A percentile compares a stretch with the other conserved stretches of the same genome.
These are phyloP conservation scores for Scaptomyza polygonia DNA, from an alignment of 2,888 invertebrate genomes.

Conservation along the genomic window DNA sequence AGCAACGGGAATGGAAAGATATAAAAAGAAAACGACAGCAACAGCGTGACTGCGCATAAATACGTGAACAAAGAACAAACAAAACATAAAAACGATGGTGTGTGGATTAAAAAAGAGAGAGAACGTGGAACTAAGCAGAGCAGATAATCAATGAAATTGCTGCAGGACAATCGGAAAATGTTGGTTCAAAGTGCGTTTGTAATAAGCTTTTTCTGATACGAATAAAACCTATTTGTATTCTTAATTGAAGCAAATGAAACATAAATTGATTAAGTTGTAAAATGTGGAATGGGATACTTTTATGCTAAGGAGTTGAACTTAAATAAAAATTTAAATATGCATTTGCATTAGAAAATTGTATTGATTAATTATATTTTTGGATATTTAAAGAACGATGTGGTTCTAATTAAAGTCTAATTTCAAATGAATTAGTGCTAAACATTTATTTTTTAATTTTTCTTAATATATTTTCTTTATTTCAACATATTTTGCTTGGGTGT, in stretches of 20 bases:
- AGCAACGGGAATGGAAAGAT: constrained; percentile 1
- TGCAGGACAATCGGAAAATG: constrained; percentile 29
- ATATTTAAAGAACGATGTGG: too few species aligned
- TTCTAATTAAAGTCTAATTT: too few species aligned
- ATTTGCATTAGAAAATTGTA: too few species aligned
- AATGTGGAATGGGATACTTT: neutral
- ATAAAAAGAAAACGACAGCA: constrained; percentile 51
- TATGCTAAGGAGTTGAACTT: too few species aligned
- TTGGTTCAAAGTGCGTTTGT: constrained; percentile 16
- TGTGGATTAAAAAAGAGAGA: neutral
- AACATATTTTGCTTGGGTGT: constrained; percentile 1
- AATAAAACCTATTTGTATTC: neutral
- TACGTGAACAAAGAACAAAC: constrained; percentile 47
- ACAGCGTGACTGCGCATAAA: constrained; percentile 76
- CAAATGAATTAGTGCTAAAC: too few species aligned
- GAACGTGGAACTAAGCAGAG: neutral
- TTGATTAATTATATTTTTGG: too few species aligned
- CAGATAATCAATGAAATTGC: constrained; percentile 46
- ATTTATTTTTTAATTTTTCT: too few species aligned
- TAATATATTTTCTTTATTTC: too few species aligned
- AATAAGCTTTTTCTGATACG: neutral
- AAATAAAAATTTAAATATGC: too few species aligned
- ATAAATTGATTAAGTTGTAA: neutral
- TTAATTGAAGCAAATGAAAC: neutral
- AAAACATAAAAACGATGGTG: neutral